phyloP scores from a whole-genome alignment of 2,113 vertebrate genomes.

The Aix galericulata region DNA sequence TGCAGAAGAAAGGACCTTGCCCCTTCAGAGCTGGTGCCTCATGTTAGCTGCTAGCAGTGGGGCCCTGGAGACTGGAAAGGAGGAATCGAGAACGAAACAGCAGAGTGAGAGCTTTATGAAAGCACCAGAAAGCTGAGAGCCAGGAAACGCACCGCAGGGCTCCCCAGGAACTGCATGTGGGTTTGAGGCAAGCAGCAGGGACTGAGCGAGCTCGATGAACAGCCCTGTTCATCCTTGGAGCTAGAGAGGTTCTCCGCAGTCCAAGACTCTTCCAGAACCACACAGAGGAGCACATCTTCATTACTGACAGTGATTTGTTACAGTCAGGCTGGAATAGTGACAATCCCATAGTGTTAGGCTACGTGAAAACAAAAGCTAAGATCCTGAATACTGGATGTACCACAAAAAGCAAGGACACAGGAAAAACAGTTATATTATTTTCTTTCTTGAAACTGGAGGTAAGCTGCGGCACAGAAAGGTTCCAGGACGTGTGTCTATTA shows the following conservation, averaged over 20 bases:
- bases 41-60: not conserved
- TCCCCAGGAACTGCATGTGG: not conserved
- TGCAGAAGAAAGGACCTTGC: not conserved
- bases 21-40: not conserved
- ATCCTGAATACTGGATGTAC: not conserved
- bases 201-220: not conserved
- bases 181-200: not conserved
- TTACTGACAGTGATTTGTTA: not conserved
- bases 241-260: not conserved
- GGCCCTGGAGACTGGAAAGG: not conserved
- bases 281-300: rapidly evolving
- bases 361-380: not conserved
- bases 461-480: not conserved
- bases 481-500: not conserved
- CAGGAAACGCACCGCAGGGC: not conserved
- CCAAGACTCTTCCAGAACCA: not conserved
- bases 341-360: rapidly evolving
- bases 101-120: not conserved
- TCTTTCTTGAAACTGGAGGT: not conserved
- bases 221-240: not conserved
- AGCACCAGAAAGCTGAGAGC: not conserved
- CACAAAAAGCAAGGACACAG: not conserved
- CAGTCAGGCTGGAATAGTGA: not conserved
- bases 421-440: not conserved
- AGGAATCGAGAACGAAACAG: not conserved